Evolutionary conservation across 1,140 invertebrate genomes (phyloP), one percentile per base, ranked within the genome.

Genomic region (Lanistes nyassanus): DNA sequence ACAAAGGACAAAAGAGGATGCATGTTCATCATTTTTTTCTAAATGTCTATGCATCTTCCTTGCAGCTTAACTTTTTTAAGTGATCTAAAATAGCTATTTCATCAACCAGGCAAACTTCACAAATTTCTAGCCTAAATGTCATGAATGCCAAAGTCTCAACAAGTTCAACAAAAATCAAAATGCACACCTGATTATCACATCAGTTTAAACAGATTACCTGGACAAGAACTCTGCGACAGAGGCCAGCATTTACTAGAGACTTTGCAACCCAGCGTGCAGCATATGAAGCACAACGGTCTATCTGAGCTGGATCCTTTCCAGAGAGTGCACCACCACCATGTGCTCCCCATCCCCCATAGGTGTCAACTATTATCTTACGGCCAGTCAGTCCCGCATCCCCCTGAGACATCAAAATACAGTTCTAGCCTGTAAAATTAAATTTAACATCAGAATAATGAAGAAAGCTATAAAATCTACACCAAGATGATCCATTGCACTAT

Each of bases 341-440:
- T 64, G 96, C 96, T 73, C 97, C 97, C 96, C 96, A 98, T 3
- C 97, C 97, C 69, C 97, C 97, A 86, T 98, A 99, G 29, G 97
- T 98, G 88, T 98, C 97, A n/a, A 98, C 97, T 83, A 98, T 98
- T 79, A 98, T 98, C 91, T 98, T 98, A 37, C 97, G 92, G 19
- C 97, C 97, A 53, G 97, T 98, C 64, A 98, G 91, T 77, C 97
- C 97, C 67, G 97, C 96, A 91, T 98, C 97, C 84, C 95, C 95
- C 93, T 95, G 86, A 62, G 75, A 76, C 36, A 66, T 58, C 64
- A 39, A 29, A 23, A 31, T 47, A 23, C 1, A 60, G n/a, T n/a
- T n/a, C n/a, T n/a, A n/a, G n/a, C n/a, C n/a, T n/a, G n/a, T n/a
- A n/a, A n/a, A n/a, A n/a, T n/a, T n/a, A n/a, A n/a, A n/a, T n/a